Evolutionary conservation across 2,888 invertebrate species (phyloP), one percentile per base, ranked within the genome.

Genomic region (Cordilura impudica): DNA sequence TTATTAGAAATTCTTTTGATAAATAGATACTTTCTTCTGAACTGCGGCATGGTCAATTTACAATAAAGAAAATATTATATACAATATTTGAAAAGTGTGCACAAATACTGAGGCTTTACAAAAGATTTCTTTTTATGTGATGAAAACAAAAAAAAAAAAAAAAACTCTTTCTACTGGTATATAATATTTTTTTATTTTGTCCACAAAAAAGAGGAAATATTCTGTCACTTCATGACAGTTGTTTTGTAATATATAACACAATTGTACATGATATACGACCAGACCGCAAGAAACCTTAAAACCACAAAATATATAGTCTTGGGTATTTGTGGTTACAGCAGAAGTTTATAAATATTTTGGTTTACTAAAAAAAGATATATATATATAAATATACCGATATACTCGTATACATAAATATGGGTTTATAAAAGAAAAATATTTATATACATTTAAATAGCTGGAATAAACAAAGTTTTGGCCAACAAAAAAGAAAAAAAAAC

Each of bases 171-270:
- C 31, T n/a, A n/a, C 35, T 1, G 2, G 10, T 39, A 1, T 12
- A 4, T 39, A n/a, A 0, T 39, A n/a, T n/a, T 39, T 39, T 39
- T n/a, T 39, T n/a, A n/a, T 39, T 39, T 35, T 23, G 14, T n/a
- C 10, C 5, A 14, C 23, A 5, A 51, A 51, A 47, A 47, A 21
- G 23, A 51, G 51, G 23, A 51, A 67, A 67, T 67, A 56, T 67
- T 67, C 67, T 67, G 67, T 67, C 56, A 67, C 53, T 45, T 47
- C 54, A 56, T 56, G 67, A 67, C 67, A 67, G 67, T 67, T 67
- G 67, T 67, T 67, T 67, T 45, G 45, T 67, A 67, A 67, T 67
- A 67, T 31, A 31, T 29, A 45, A 45, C 31, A 56, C 54, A 54
- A 21, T 45, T 54, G 67, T 56, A 21, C 67, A 56, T 67, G 67